These are phyloP conservation scores for Chelonus insularis DNA, from an alignment of 1,140 invertebrate genomes.

Conservation along the genomic window DNA sequence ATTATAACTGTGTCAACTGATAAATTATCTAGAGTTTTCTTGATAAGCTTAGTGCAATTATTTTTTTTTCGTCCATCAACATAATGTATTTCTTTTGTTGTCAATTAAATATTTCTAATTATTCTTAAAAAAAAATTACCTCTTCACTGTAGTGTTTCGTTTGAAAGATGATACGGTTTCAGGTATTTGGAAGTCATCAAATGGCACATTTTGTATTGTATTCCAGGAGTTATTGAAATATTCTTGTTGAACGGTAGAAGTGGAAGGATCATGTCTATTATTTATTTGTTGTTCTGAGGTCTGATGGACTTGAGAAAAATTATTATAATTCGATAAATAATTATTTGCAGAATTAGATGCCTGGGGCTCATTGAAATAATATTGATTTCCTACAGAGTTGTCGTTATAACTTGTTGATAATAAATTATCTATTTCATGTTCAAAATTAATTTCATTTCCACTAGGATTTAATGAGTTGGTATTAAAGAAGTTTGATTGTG, in stretches of 20 bases:
- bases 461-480: constrained; percentile 10
- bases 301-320: neutral
- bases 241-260: neutral
- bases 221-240: constrained; percentile 1
- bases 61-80: too few species aligned
- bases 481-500: constrained; percentile 8
- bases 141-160: constrained; percentile 19
- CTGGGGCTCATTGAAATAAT: neutral
- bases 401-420: constrained; percentile 1
- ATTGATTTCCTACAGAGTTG: neutral
- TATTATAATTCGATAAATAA: constrained; percentile 1
- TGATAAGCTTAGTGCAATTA: too few species aligned
- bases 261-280: constrained; percentile 4
- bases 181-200: constrained; percentile 41
- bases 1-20: too few species aligned
- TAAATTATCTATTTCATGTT: constrained; percentile 14
- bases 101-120: neutral
- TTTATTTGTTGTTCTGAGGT: neutral
- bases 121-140: neutral
- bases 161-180: constrained; percentile 34
- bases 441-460: constrained; percentile 19
- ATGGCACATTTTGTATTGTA: neutral
- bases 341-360: neutral
- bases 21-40: too few species aligned
- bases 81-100: too few species aligned